Percentiles rank a stretch among this genome's conserved stretches.
These are phyloP conservation scores for Bugulina stolonifera DNA, from an alignment of 2,888 invertebrate species.

Conservation along the genomic window DNA sequence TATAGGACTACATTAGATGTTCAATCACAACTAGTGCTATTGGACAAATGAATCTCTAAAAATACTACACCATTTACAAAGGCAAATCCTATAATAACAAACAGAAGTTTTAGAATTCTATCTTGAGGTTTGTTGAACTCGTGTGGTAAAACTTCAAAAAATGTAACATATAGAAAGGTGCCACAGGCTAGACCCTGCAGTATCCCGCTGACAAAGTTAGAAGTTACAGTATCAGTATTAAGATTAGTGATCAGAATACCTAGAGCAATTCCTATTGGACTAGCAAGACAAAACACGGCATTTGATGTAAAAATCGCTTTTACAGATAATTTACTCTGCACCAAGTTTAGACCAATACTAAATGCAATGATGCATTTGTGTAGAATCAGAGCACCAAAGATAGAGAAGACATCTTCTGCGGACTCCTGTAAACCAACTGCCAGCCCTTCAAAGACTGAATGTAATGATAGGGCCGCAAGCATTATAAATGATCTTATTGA, in stretches of 20 bases:
- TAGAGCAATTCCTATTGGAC: slow-evolving; percentile 64
- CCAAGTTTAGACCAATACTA: slow-evolving; percentile 57
- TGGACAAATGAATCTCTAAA: slow-evolving; percentile 33
- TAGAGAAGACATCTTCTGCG: slow-evolving; percentile 44
- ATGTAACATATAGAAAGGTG: slow-evolving; percentile 48
- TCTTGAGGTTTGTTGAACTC: slow-evolving; percentile 57
- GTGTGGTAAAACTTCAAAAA: slow-evolving; percentile 54
- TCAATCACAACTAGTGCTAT: background rate
- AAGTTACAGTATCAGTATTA: slow-evolving; percentile 35
- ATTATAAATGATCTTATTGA: slow-evolving; percentile 7
- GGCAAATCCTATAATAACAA: slow-evolving; percentile 42
- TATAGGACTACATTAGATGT: too few species aligned
- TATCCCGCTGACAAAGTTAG: slow-evolving; percentile 43
- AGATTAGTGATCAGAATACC: slow-evolving; percentile 58
- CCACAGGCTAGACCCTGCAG: slow-evolving; percentile 47
- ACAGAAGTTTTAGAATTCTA: slow-evolving; percentile 45
- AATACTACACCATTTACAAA: slow-evolving; percentile 42
- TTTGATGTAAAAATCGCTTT: slow-evolving; percentile 47
- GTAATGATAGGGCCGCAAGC: slow-evolving; percentile 46
- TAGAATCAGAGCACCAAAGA: slow-evolving; percentile 58
- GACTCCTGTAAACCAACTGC: slow-evolving; percentile 48
- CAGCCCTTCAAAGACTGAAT: slow-evolving; percentile 50
- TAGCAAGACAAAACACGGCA: slow-evolving; percentile 59
- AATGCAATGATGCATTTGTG: slow-evolving; percentile 61
- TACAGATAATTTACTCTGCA: slow-evolving; percentile 53